These are phyloP conservation scores for Drosophila helvetica DNA, from an alignment of 2,888 invertebrate genomes.

Conservation along the genomic window DNA sequence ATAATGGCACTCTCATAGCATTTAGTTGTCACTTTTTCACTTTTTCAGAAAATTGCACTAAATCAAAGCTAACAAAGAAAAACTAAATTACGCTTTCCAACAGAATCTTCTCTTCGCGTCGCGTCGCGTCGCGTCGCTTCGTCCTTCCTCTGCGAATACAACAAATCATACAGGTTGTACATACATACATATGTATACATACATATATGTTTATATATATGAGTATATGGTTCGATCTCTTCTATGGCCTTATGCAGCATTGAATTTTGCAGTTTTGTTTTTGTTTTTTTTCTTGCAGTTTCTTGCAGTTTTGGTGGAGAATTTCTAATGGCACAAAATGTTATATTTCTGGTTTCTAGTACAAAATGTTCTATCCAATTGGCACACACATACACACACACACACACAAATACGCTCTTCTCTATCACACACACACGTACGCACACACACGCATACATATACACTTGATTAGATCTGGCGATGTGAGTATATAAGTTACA, in stretches of 20 bases:
- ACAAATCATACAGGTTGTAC: constrained; percentile 41
- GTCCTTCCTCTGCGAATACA: constrained; percentile 6
- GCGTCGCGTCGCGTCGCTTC: no score
- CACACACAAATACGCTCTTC: constrained; percentile 36
- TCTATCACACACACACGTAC: background rate
- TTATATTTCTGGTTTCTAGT: constrained; percentile 26
- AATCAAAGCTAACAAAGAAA: constrained; percentile 37
- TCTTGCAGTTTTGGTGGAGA: constrained; percentile 40
- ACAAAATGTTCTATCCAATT: constrained; percentile 41
- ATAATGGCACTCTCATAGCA: constrained; percentile 67
- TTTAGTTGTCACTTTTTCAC: constrained; percentile 49
- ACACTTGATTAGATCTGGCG: constrained; percentile 17
- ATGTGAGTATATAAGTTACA: constrained; percentile 52
- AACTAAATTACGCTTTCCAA: constrained; percentile 29
- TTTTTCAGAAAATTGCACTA: constrained; percentile 27
- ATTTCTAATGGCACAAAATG: constrained; percentile 45
- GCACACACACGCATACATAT: constrained; percentile 21
- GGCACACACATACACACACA: constrained; percentile 30
- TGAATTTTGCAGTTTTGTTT: constrained; percentile 6
- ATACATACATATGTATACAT: constrained; percentile 26
- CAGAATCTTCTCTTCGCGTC: constrained; percentile 13
- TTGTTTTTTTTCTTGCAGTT: constrained; percentile 2
- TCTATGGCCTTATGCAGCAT: constrained; percentile 26
- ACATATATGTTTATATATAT: constrained; percentile 22
- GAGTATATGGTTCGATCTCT: constrained; percentile 44